A percentile compares a stretch with the other conserved stretches of the same genome.
phyloP scores from a whole-genome alignment of 2,888 invertebrate genomes.

The Caenorhabditis sp. region DNA sequence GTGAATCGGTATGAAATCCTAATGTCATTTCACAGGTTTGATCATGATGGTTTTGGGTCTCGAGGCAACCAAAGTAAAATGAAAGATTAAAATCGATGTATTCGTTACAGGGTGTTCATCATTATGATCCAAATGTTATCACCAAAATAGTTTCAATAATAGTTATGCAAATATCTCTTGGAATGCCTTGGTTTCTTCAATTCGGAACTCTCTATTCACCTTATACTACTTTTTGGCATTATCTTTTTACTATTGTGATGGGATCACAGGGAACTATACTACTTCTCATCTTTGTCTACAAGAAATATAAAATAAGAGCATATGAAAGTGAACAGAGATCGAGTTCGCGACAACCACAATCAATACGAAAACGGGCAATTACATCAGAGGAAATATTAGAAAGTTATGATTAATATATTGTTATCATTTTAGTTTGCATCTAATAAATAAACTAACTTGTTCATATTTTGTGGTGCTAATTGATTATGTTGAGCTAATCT shows the following conservation, averaged over 20 bases:
- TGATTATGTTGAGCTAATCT: background rate
- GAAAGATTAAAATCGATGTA: background rate
- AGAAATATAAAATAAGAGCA: constrained; percentile 20
- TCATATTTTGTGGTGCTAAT: background rate
- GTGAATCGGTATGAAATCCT: no score
- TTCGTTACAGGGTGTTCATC: constrained; percentile 12
- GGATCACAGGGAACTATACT: constrained; percentile 57
- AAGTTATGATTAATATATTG: constrained; percentile 21
- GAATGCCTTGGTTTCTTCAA: constrained; percentile 61
- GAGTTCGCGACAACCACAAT: constrained; percentile 1
- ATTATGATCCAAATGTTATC: constrained; percentile 34
- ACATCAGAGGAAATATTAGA: constrained; percentile 14
- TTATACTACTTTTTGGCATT: constrained; percentile 56
- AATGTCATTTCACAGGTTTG: no score
- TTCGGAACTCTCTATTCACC: constrained; percentile 59
- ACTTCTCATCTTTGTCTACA: constrained; percentile 46
- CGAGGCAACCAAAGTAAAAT: no score
- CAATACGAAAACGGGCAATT: background rate
- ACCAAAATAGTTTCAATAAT: constrained; percentile 48
- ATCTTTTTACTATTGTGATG: constrained; percentile 57
- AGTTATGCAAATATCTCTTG: constrained; percentile 56
- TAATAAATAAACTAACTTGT: constrained; percentile 5
- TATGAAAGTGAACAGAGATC: constrained; percentile 21
- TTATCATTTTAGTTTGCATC: constrained; percentile 7
- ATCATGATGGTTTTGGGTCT: no score